Base-by-base conservation (phyloP, 1,140 invertebrate genomes). In the Solenopsis fugax region DNA sequence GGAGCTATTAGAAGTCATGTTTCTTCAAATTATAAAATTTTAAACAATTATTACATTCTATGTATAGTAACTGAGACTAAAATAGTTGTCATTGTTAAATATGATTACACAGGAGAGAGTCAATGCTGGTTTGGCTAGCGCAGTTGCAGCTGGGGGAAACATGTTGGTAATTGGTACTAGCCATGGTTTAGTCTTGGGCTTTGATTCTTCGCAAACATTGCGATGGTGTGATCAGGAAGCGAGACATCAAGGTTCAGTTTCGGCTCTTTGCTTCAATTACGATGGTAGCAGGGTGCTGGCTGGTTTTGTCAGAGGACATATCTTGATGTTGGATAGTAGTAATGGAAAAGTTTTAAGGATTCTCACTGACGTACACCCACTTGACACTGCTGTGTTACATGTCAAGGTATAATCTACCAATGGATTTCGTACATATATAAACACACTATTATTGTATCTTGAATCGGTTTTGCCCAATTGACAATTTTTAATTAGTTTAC, bases 81-180 rank as follows among this genome's bases (percentile, higher is more conserved):
- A 5, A 56, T 52, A 64, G 12, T 75, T 6, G 1, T 75, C 34
- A 80, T 58, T 82, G 4, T 18, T 78, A 9, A 52, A 86, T 52
- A 37, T 54, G 41, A 45, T 73, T 87, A 41, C 95, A 84, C 90
- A 98, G 97, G 98, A 99, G 90, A 96, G 98, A 88, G 97, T 99
- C 29, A 97, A 98, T 95, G 98, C 98, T 76, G 98, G 98, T 34
- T 96, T 97, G 78, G 98, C 98, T 2, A 98, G 98, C 90, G 97
- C 98, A 29, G 96, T 98, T 37, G 96, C 97, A 87, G 97, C 97
- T 56, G 97, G 97, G 75, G 96, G 97, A 2, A 97, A 97, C 67
- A 96, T 98, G 92, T 97, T 99, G 88, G 98, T 97, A 24, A 96
- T 99, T 67, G 99, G 99, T 52, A 99, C 98, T 58, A 98, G 98